These are phyloP conservation scores for Rattus rattus DNA, from an alignment of 2,113 vertebrate genomes.

Conservation along the genomic window DNA sequence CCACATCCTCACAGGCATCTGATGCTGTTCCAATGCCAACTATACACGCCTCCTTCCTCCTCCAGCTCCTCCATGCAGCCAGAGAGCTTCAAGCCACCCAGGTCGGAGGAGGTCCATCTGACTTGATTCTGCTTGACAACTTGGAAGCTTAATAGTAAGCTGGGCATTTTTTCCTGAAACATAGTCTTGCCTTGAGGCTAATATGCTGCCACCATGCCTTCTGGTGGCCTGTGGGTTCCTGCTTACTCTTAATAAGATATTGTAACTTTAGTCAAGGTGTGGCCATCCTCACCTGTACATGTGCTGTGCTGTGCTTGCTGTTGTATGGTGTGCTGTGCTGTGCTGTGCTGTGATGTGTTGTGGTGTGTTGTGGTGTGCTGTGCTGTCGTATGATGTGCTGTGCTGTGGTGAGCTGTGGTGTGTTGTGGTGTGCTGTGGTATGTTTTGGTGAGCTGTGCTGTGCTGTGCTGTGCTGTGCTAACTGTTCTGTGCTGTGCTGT, in stretches of 20 bases:
- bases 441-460: too few relatives aligned
- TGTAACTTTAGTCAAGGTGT: background rate
- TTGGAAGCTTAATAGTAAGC: background rate
- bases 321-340: too few relatives aligned
- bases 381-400: too few relatives aligned
- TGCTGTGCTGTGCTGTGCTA: too few relatives aligned
- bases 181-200: background rate
- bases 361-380: too few relatives aligned
- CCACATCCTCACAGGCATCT: background rate
- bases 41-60: background rate
- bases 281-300: background rate
- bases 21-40: background rate
- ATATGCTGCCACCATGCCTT: background rate
- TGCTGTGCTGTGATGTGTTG: background rate
- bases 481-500: too few relatives aligned
- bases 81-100: background rate
- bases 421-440: too few relatives aligned
- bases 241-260: rapidly evolving
- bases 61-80: background rate
- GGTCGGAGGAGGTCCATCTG: background rate
- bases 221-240: background rate
- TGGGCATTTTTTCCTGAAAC: background rate
- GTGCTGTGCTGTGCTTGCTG: too few relatives aligned
- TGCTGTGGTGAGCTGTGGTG: background rate
- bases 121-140: background rate